Base-by-base conservation (phyloP, 2,888 invertebrate species). In the Dicyrtoma fusca region DNA sequence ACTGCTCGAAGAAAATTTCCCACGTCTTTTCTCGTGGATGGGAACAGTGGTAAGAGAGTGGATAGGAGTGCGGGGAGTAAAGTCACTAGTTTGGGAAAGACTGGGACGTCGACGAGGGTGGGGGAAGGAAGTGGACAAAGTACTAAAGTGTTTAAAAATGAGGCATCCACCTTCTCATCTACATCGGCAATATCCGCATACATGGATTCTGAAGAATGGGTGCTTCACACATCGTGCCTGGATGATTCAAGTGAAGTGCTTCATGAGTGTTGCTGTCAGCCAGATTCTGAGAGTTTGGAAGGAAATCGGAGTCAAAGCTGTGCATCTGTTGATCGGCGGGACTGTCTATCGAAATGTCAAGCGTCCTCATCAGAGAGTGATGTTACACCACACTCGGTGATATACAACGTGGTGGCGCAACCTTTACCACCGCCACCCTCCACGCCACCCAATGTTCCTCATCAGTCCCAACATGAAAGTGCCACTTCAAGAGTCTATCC, bases 221-320 rank as follows among this genome's bases (percentile, higher is more conserved):
- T 80, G 62, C 76, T 80, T 62, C 79, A 80, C 74, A 80, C 80
- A 19, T 76, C 79, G 68, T 77, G 77, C 69, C 75, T 78, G 72
- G 79, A 76, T 63, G 79, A 80, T 62, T 75, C 79, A 17, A 77
- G 73, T 75, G 79, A 78, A 65, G 72, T 78, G 71, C 71, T 79
- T 10, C 79, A 77, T 51, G 80, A 80, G 65, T 80, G 80, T 68
- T 78, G 78, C 61, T 76, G 79, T 74, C 79, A 76, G 44, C 78
- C 78, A 17, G 78, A 79, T 51, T 21, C 53, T 44, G 74, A 71
- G 26, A 69, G 55, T 66, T 23, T 64, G 44, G 61, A 66, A 57
- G 64, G 51, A 23, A 62, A 42, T 53, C 49, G 59, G 17, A 72
- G 57, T 53, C 59, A 61, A 61, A 68, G 66, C 55, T 44, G 63